Percentiles rank a stretch among this genome's conserved stretches.
phyloP scores from a whole-genome alignment of 2,888 invertebrate genomes.

The Aspidiotus rigidus region DNA sequence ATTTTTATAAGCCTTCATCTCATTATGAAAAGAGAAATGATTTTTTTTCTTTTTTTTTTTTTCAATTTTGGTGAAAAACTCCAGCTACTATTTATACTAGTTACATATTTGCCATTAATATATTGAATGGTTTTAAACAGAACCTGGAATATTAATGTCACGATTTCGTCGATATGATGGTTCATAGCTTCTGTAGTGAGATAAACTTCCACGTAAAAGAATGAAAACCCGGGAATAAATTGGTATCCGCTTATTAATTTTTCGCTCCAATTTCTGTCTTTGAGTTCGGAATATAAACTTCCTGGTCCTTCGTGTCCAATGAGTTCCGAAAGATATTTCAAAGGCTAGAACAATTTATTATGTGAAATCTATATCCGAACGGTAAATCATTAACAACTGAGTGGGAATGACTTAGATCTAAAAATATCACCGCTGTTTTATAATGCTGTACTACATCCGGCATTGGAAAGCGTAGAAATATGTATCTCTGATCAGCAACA shows the following conservation, averaged over 20 bases:
- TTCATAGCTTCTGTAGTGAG: constrained; percentile 83
- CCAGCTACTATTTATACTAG: too few relatives aligned
- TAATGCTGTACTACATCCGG: constrained; percentile 76
- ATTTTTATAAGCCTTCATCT: too few relatives aligned
- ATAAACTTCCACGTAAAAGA: constrained; percentile 81
- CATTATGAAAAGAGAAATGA: too few relatives aligned
- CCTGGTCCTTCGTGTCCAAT: constrained; percentile 95
- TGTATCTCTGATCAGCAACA: constrained; percentile 76
- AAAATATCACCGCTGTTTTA: constrained; percentile 64
- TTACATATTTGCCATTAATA: too few relatives aligned
- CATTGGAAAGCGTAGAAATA: constrained; percentile 81
- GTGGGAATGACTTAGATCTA: too few relatives aligned
- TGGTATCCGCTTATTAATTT: constrained; percentile 71
- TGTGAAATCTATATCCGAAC: constrained; percentile 20
- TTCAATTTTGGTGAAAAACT: too few relatives aligned
- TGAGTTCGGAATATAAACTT: constrained; percentile 80
- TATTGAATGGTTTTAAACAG: not conserved
- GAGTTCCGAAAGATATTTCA: constrained; percentile 79
- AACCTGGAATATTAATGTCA: constrained; percentile 65
- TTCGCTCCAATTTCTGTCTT: constrained; percentile 83
- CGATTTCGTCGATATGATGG: constrained; percentile 75
- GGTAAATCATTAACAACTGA: too few relatives aligned
- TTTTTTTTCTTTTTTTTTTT: too few relatives aligned
- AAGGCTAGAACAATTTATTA: constrained; percentile 56
- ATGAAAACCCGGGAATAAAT: constrained; percentile 79